Base-by-base conservation (phyloP, 2,888 invertebrate genomes). In the Hedya salicella region DNA sequence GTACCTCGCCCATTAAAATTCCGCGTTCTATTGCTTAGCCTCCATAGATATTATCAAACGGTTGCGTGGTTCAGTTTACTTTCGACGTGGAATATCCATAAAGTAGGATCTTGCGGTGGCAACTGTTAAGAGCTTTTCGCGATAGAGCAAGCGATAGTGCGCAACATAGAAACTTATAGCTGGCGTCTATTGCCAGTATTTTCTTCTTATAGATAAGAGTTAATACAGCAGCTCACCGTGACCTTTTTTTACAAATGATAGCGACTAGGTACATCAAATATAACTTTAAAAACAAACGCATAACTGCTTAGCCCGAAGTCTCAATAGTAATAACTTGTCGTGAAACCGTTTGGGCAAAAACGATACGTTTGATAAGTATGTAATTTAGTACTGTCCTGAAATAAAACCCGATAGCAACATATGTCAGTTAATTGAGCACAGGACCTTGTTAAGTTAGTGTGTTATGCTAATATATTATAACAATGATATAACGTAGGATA, bases 1-100 rank as follows among this genome's bases (percentile, higher is more conserved):
- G 60, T 66, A 49, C 54, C 66, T 53, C 40, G 46, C 36, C 60
- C 53, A 66, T 66, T 61, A 66, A 66, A 61, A 66, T 61, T 66
- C 66, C 66, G 21, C 60, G 48, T 53, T 66, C 60, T 39, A 60
- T 53, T 46, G 52, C 53, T 53, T 60, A 48, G 48, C 32, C 48
- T 65, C 44, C 52, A 57, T 59, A 60, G 66, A 60, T 60, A 21
- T 46, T 59, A 60, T 65, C 46, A 52, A 46, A 65, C 36, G 59
- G 19, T 65, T 48, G 52, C 46, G 50, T 63, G 40, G 50, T 42
- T 39, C 44, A 53, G 39, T 60, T 59, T 48, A 53, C 65, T 60
- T 53, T 65, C 36, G 30, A 48, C 16, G 5, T 25, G 11, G 25
- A 64, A 59, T 63, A 56, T 57, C 57, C 57, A 57, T 57, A 57